phyloP scores from a whole-genome alignment of 2,888 invertebrate genomes.

The Apamea monoglypha region DNA sequence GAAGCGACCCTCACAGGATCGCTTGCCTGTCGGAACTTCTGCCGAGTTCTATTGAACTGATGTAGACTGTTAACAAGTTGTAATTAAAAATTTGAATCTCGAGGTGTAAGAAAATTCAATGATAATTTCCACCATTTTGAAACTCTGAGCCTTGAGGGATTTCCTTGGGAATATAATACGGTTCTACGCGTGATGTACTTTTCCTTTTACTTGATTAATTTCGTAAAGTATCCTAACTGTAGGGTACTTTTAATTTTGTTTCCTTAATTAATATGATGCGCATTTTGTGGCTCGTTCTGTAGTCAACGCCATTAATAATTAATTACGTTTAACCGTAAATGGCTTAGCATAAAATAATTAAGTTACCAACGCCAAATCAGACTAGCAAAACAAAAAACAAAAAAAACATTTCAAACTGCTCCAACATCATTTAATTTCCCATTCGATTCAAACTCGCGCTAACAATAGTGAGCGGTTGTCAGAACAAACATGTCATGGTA shows the following conservation, averaged over 20 bases:
- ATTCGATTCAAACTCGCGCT: constrained; percentile 22
- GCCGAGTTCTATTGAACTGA: constrained; percentile 46
- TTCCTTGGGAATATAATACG: constrained; percentile 50
- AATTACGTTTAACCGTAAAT: constrained; percentile 12
- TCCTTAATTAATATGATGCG: constrained; percentile 27
- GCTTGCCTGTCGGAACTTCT: constrained; percentile 53
- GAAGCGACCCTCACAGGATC: constrained; percentile 46
- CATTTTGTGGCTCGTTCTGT: constrained; percentile 22
- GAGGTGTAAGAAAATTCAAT: constrained; percentile 57
- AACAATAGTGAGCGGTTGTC: constrained; percentile 30
- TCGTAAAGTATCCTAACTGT: constrained; percentile 26
- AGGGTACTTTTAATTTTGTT: constrained; percentile 41
- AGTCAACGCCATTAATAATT: not conserved
- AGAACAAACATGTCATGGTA: constrained; percentile 50
- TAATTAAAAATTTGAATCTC: constrained; percentile 62
- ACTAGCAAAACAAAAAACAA: constrained; percentile 16
- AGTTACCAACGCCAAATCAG: not conserved
- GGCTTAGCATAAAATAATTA: not conserved
- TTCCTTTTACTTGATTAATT: constrained; percentile 47
- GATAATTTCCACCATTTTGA: constrained; percentile 40
- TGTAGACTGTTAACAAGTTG: constrained; percentile 57
- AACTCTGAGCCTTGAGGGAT: constrained; percentile 47
- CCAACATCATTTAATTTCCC: constrained; percentile 28
- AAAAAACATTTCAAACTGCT: not conserved
- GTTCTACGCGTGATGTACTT: constrained; percentile 42